A percentile compares a stretch with the other conserved stretches of the same genome.
Evolutionary conservation across 2,888 invertebrate genomes (phyloP).

Genomic region (Philereme vetulata): DNA sequence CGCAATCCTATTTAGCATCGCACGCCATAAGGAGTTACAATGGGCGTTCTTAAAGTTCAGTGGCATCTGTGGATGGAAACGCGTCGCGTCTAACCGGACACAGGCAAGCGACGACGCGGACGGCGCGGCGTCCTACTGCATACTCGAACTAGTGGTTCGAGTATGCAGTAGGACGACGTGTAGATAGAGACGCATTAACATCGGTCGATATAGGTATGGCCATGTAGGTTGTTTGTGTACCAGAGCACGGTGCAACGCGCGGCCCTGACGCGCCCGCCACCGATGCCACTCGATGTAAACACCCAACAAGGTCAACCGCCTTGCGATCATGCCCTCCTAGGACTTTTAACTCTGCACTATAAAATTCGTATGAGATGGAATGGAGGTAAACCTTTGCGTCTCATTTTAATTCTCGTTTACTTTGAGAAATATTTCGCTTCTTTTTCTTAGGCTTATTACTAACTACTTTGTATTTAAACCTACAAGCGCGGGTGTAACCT

Average conservation of each 20-base stretch:
- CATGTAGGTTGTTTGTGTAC: slow-evolving; percentile 77
- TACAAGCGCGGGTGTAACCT: too few relatives aligned
- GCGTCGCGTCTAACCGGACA: slow-evolving; percentile 70
- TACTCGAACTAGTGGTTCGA: slow-evolving; percentile 67
- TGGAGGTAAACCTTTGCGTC: too few relatives aligned
- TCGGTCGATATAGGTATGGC: slow-evolving; percentile 50
- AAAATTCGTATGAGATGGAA: too few relatives aligned
- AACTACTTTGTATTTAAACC: too few relatives aligned
- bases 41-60: slow-evolving; percentile 59
- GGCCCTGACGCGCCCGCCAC: slow-evolving; percentile 74
- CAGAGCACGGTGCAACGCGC: slow-evolving; percentile 65
- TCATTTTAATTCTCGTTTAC: too few relatives aligned
- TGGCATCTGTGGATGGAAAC: slow-evolving; percentile 60
- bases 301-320: slow-evolving; percentile 76
- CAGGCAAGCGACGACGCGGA: slow-evolving; percentile 57
- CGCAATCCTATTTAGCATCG: background rate
- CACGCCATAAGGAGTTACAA: slow-evolving; percentile 29
- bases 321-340: slow-evolving; percentile 54
- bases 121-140: slow-evolving; percentile 48
- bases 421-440: too few relatives aligned
- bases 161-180: slow-evolving; percentile 76
- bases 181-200: slow-evolving; percentile 57
- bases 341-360: slow-evolving; percentile 40
- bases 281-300: slow-evolving; percentile 70
- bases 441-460: too few relatives aligned